Evolutionary conservation across 2,113 vertebrate species (phyloP).

Genomic region (Trogon melanurus): DNA sequence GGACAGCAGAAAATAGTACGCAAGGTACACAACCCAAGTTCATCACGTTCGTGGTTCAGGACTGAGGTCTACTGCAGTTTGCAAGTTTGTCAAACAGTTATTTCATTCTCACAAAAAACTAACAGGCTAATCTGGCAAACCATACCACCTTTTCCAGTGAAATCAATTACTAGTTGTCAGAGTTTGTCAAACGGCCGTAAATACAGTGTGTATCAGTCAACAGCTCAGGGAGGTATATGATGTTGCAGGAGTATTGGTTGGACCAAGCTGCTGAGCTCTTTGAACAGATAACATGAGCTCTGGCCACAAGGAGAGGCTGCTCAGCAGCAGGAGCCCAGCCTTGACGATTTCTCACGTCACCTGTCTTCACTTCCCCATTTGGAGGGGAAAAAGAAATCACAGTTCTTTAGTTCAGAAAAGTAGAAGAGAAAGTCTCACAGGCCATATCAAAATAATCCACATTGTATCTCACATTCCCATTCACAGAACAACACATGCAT

Average conservation of each 20-base stretch:
- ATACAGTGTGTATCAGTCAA: not conserved
- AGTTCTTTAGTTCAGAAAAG: not conserved
- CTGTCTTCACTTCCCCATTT: not conserved
- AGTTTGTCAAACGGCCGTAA: not conserved
- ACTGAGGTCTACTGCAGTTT: not conserved
- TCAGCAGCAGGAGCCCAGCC: not conserved
- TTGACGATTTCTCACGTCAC: not conserved
- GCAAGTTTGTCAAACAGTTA: not conserved
- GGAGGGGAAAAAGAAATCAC: not conserved
- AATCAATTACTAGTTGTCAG: not conserved
- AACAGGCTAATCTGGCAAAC: not conserved
- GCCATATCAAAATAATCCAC: not conserved
- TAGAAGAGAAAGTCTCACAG: not conserved
- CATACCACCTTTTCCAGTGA: not conserved
- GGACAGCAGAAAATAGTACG: not conserved
- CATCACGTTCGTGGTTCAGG: not conserved
- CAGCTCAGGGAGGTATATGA: not conserved
- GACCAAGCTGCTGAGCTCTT: not conserved
- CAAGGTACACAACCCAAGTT: not conserved
- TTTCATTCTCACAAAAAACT: not conserved
- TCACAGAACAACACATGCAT: not conserved
- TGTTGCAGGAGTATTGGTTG: accelerated
- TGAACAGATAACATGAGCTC: not conserved
- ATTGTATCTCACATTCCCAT: not conserved
- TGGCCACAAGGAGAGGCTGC: not conserved